phyloP scores from a whole-genome alignment of 2,797 vertebrate genomes.

The Prunella strophiata region DNA sequence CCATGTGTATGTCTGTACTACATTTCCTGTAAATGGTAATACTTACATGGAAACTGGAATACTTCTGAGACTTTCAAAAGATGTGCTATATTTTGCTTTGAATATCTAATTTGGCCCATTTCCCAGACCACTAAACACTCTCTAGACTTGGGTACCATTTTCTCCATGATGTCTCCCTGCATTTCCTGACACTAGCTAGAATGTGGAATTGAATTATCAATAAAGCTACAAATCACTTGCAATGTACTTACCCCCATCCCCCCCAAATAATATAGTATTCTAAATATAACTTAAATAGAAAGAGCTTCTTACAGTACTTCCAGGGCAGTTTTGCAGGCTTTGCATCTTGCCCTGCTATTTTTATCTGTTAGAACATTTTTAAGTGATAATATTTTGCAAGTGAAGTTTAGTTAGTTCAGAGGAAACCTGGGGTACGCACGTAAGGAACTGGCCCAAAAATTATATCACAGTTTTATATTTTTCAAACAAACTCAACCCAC shows the following conservation, averaged over 20 bases:
- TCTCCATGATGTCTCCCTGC: not conserved
- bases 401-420: not conserved
- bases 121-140: conserved; percentile 2
- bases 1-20: not conserved
- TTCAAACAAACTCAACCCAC: not conserved
- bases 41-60: not conserved
- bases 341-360: not conserved
- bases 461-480: not conserved
- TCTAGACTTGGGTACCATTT: not conserved
- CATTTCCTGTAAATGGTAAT: not conserved
- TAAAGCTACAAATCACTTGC: not conserved
- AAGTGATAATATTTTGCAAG: not conserved
- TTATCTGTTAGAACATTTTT: not conserved
- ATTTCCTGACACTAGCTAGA: not conserved
- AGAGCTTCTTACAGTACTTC: not conserved
- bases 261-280: not conserved
- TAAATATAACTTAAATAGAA: not conserved
- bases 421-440: not conserved
- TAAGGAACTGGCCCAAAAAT: not conserved
- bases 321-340: not conserved
- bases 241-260: not conserved
- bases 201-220: not conserved
- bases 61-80: not conserved
- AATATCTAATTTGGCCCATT: not conserved
- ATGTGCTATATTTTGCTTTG: not conserved